phyloP scores from a whole-genome alignment of 2,113 vertebrate species.

The Pseudorhombus dupliciocellatus region DNA sequence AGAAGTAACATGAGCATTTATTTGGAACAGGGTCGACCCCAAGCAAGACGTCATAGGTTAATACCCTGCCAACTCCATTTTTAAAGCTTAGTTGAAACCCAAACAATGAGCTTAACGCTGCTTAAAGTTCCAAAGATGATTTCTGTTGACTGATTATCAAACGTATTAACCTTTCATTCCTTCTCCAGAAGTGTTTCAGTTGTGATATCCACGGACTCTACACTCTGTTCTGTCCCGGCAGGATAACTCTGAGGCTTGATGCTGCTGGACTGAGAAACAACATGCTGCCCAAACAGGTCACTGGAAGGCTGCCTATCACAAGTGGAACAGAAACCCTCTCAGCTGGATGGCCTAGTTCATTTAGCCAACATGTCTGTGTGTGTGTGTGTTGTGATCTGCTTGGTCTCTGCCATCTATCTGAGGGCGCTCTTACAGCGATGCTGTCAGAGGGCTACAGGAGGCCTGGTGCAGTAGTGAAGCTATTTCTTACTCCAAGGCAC shows the following conservation, averaged over 20 bases:
- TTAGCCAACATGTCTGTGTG: constrained; percentile 2
- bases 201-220: neutral
- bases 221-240: neutral
- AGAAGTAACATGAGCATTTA: too few species aligned
- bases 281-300: constrained; percentile 47
- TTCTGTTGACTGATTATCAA: too few species aligned
- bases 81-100: neutral
- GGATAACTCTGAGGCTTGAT: neutral
- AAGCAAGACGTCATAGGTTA: too few species aligned
- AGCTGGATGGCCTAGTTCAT: constrained; percentile 51
- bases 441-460: constrained; percentile 25
- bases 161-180: too few species aligned
- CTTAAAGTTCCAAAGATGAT: neutral
- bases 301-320: constrained; percentile 71
- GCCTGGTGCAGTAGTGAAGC: constrained; percentile 29
- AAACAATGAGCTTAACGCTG: neutral
- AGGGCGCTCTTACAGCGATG: constrained; percentile 16
- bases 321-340: constrained; percentile 62
- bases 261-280: constrained; percentile 50
- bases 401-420: constrained; percentile 10
- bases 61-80: too few species aligned
- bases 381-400: constrained; percentile 29
- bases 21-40: too few species aligned
- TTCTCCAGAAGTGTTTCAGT: neutral
- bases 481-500: constrained; percentile 40